These are phyloP conservation scores for Platysternon megacephalum DNA, from an alignment of 2,113 vertebrate species.

Conservation along the genomic window DNA sequence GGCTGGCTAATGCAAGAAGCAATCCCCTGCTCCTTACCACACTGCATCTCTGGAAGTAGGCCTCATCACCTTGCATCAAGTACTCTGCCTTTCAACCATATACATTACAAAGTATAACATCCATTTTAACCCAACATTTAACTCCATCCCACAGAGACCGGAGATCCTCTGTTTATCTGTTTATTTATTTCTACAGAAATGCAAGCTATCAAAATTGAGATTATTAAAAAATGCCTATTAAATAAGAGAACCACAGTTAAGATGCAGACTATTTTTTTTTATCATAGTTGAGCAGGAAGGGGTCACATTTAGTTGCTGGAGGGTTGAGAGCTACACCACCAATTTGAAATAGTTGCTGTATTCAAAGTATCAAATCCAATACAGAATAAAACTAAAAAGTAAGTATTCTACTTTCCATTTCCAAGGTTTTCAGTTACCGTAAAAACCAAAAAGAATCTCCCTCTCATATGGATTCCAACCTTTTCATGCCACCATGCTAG, in stretches of 20 bases:
- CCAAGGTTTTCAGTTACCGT: neutral
- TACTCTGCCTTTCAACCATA: neutral
- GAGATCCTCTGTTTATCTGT: neutral
- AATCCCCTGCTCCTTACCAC: neutral
- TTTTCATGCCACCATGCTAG: neutral
- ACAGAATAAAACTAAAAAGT: neutral
- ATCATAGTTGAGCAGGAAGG: neutral
- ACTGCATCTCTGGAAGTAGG: neutral
- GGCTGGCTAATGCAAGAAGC: neutral
- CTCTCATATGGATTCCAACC: neutral
- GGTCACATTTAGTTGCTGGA: neutral
- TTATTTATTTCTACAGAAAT: neutral
- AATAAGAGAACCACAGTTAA: neutral
- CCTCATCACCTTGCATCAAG: neutral
- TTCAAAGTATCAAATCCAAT: neutral
- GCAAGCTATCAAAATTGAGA: neutral
- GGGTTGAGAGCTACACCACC: neutral
- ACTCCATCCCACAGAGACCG: neutral
- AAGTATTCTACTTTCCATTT: fast-evolving
- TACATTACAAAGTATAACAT: neutral
- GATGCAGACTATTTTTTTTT: neutral
- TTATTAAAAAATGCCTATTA: neutral
- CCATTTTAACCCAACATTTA: neutral
- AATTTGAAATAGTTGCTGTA: neutral
- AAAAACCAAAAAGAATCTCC: neutral